These are phyloP conservation scores for Linhomoeus sp. DNA, from an alignment of 2,888 invertebrate species.

Conservation along the genomic window DNA sequence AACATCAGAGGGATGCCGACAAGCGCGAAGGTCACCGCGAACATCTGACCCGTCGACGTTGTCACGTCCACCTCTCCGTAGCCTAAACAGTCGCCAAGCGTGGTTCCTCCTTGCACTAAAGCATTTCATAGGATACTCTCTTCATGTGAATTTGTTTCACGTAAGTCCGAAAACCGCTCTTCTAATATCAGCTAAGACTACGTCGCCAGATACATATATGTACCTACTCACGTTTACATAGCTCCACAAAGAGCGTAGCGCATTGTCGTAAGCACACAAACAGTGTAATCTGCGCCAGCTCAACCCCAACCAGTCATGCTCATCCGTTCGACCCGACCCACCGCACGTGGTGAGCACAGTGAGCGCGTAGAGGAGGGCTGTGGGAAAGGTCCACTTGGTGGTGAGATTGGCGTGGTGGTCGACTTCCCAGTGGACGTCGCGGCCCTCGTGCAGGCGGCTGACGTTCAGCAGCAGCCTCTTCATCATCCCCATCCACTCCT, in stretches of 20 bases:
- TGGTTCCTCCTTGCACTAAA: slow-evolving; percentile 26
- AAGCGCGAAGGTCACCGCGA: slow-evolving; percentile 25
- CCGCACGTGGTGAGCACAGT: slow-evolving; percentile 29
- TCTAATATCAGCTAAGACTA: no score
- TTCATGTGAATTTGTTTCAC: no score
- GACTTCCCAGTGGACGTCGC: slow-evolving; percentile 19
- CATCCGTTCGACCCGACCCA: no score
- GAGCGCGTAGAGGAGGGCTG: slow-evolving; percentile 24
- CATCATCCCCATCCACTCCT: slow-evolving; percentile 1
- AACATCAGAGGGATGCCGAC: slow-evolving; percentile 28
- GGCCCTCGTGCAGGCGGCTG: slow-evolving; percentile 16
- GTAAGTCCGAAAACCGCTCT: no score
- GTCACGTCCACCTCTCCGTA: slow-evolving; percentile 28
- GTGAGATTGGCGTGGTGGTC: slow-evolving; percentile 20
- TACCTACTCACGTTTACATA: no score
- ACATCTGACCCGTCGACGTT: slow-evolving; percentile 25
- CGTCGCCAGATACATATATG: no score
- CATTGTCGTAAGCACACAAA: no score
- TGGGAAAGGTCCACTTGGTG: slow-evolving; percentile 26
- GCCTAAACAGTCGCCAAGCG: slow-evolving; percentile 24
- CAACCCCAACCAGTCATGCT: no score
- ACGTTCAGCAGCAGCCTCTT: neutral
- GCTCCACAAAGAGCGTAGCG: no score
- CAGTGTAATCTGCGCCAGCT: no score
- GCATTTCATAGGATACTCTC: no score